These are phyloP conservation scores for Trissoscelio sp. DNA, from an alignment of 2,888 invertebrate species.

Conservation along the genomic window DNA sequence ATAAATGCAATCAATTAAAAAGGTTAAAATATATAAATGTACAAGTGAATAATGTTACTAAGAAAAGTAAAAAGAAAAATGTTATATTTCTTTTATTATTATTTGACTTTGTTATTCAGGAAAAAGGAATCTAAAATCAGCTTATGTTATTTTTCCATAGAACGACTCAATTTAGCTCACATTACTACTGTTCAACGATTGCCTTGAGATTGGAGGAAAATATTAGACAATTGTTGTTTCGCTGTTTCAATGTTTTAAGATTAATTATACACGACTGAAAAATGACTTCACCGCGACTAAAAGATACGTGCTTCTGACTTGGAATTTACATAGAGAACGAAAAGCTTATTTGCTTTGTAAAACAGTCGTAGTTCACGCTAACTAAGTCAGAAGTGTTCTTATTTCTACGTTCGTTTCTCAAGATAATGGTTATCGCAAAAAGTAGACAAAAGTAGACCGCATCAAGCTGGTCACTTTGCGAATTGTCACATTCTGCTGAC, in stretches of 20 bases:
- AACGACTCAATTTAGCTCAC: no score
- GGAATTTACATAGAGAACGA: slow-evolving; percentile 52
- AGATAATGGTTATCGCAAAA: slow-evolving; percentile 38
- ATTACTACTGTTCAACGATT: no score
- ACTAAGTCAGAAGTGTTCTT: slow-evolving; percentile 59
- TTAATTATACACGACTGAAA: slow-evolving; percentile 37
- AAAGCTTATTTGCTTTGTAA: slow-evolving; percentile 62
- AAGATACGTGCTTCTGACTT: slow-evolving; percentile 14
- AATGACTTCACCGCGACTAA: slow-evolving; percentile 6
- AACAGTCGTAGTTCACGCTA: slow-evolving; percentile 31
- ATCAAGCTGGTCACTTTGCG: slow-evolving; percentile 16
- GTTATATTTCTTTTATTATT: no score
- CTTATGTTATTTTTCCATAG: no score
- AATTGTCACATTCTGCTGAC: slow-evolving; percentile 32
- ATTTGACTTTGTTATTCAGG: no score
- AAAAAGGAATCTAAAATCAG: no score
- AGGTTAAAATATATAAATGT: no score
- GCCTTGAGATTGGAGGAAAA: no score
- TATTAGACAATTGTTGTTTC: slow-evolving; percentile 14
- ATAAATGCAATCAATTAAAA: no score
- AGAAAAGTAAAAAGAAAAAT: no score
- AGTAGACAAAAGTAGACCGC: slow-evolving; percentile 19
- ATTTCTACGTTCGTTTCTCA: slow-evolving; percentile 33
- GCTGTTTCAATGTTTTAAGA: slow-evolving; percentile 7
- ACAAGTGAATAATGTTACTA: no score